Percentiles rank a stretch among this genome's conserved stretches.
These are phyloP conservation scores for Endomychus coccineus DNA, from an alignment of 2,888 invertebrate genomes.

Conservation along the genomic window DNA sequence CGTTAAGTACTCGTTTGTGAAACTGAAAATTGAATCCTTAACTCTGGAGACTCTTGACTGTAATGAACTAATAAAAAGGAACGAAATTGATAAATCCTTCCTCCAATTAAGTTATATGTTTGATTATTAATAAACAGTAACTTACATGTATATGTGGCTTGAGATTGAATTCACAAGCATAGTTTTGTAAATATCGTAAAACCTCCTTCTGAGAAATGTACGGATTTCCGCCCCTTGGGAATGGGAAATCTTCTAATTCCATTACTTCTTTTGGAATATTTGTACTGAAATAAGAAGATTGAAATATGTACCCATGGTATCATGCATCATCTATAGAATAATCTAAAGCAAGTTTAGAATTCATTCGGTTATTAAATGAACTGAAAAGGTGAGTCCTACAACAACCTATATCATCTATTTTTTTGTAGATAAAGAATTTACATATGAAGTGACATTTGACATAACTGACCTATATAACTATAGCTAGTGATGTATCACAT, in stretches of 20 bases:
- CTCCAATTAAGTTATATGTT: background rate
- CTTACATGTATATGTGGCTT: conserved; percentile 56
- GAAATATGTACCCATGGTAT: too few species aligned
- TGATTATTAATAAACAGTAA: conserved; percentile 2
- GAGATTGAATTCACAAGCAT: conserved; percentile 58
- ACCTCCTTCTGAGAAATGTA: conserved; percentile 62
- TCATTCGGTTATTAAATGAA: too few species aligned
- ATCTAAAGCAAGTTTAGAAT: too few species aligned
- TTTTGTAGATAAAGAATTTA: too few species aligned
- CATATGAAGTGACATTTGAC: too few species aligned
- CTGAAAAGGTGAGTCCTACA: too few species aligned
- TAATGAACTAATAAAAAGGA: background rate
- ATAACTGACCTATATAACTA: too few species aligned
- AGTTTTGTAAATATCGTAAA: conserved; percentile 59
- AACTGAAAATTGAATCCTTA: conserved; percentile 1
- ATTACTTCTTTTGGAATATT: conserved; percentile 77
- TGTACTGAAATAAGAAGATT: conserved; percentile 44
- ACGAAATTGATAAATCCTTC: background rate
- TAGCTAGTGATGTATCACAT: too few species aligned
- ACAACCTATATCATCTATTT: too few species aligned
- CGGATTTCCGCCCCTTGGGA: conserved; percentile 53
- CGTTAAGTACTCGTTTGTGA: conserved; percentile 18
- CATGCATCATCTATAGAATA: too few species aligned
- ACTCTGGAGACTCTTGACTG: background rate
- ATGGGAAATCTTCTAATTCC: conserved; percentile 66